phyloP scores from a whole-genome alignment of 2,888 invertebrate genomes.

The Epinotia bilunana region DNA sequence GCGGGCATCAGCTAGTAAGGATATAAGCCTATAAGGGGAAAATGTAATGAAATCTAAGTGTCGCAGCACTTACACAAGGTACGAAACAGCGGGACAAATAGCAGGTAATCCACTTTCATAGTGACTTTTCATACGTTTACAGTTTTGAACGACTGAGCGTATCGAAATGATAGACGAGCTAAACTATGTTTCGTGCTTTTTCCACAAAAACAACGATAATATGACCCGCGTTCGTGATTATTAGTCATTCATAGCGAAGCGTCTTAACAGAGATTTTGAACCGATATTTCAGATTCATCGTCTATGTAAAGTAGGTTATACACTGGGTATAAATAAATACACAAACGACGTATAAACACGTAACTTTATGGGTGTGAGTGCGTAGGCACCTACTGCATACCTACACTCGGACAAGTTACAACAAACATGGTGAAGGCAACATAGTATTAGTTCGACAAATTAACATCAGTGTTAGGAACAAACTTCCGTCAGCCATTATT shows the following conservation, averaged over 20 bases:
- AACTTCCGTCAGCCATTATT: conserved; percentile 58
- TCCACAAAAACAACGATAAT: not conserved
- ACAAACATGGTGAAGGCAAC: conserved; percentile 23
- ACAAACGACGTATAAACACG: not conserved
- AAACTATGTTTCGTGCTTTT: conserved; percentile 4
- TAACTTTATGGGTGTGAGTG: not conserved
- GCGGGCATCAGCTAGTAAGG: too few relatives aligned
- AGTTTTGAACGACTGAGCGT: conserved; percentile 5
- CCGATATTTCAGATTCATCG: not conserved
- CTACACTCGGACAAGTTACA: not conserved
- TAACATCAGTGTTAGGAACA: conserved; percentile 50
- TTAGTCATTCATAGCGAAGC: conserved; percentile 3
- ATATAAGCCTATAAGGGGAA: not conserved
- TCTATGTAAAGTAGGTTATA: conserved; percentile 10
- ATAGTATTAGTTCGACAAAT: conserved; percentile 56
- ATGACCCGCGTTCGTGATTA: conserved; percentile 23
- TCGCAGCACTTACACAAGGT: not conserved
- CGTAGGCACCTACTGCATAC: not conserved
- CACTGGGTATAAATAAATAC: not conserved
- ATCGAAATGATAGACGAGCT: not conserved
- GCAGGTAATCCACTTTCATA: conserved; percentile 3
- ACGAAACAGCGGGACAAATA: not conserved
- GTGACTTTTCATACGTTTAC: not conserved
- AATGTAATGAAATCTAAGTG: not conserved
- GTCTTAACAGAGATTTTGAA: not conserved